A percentile compares a stretch with the other conserved stretches of the same genome.
Evolutionary conservation across 1,140 invertebrate genomes (phyloP).

Genomic region (Platorchestia sp.): DNA sequence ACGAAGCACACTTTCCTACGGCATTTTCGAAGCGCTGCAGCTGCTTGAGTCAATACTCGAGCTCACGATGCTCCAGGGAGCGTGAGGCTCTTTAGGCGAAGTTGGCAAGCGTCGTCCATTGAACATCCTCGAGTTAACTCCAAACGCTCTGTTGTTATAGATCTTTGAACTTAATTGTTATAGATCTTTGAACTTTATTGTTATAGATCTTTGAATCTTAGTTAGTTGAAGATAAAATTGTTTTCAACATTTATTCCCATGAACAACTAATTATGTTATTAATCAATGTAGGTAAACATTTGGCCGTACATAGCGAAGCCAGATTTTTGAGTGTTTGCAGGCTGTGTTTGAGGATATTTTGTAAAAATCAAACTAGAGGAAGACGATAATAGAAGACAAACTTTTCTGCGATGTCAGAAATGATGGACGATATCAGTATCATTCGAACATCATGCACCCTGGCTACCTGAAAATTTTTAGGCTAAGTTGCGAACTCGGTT

Average conservation of each 20-base stretch:
- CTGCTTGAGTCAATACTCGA: slow-evolving; percentile 21
- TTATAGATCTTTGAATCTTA: background rate
- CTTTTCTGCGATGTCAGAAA: background rate
- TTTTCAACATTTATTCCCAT: too few relatives aligned
- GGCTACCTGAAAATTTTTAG: background rate
- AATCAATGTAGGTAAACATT: too few relatives aligned
- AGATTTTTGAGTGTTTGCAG: background rate
- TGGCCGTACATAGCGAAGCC: too few relatives aligned
- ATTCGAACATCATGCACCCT: too few relatives aligned
- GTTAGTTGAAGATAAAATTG: too few relatives aligned
- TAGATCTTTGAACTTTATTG: background rate
- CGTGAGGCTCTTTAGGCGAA: background rate
- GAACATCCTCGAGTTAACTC: background rate
- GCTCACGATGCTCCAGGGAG: background rate
- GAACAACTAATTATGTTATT: too few relatives aligned
- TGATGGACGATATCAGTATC: background rate
- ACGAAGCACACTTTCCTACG: slow-evolving; percentile 21
- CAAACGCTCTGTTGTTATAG: background rate
- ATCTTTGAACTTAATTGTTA: background rate
- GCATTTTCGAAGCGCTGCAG: slow-evolving; percentile 27
- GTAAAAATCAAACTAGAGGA: background rate
- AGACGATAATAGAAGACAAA: background rate
- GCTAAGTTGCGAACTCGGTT: background rate
- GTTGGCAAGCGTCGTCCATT: background rate
- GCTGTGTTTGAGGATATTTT: background rate